Conservation (phyloP, 2,888 invertebrate genomes). For the Drosophila mettleri region DNA sequence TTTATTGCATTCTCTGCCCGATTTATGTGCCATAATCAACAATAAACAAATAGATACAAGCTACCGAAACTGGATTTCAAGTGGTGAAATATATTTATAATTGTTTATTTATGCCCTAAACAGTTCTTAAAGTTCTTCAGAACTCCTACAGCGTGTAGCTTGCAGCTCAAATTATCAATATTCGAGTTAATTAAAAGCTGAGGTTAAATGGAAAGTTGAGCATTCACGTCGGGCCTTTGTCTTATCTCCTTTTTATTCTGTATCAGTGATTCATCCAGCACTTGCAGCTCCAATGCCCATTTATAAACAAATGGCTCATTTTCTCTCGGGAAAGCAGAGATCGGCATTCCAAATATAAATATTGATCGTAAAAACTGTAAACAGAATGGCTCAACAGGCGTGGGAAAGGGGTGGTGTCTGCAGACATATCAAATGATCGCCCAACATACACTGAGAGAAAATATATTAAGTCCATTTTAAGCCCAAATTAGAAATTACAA, state of each 20-base stretch:
- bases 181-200: not conserved
- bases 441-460: constrained; percentile 11
- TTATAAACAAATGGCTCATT: constrained; percentile 3
- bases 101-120: not conserved
- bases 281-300: constrained; percentile 5
- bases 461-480: not conserved
- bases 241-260: not conserved
- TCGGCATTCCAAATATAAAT: constrained; percentile 20
- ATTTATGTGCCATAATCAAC: constrained; percentile 17
- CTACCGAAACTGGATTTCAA: not conserved
- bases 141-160: not conserved
- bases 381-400: constrained; percentile 34
- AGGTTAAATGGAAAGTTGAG: not conserved
- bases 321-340: not conserved
- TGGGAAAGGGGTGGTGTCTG: constrained; percentile 38
- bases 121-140: not conserved
- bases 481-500: too few relatives aligned
- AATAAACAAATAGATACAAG: constrained; percentile 27
- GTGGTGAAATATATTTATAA: not conserved
- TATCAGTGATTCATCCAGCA: not conserved
- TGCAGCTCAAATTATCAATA: not conserved
- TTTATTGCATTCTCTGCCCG: constrained; percentile 48
- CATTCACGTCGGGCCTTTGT: not conserved
- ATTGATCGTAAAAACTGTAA: constrained; percentile 44
- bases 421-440: constrained; percentile 19